These are phyloP conservation scores for Drosophila pachea DNA, from an alignment of 1,140 invertebrate species.

Conservation along the genomic window DNA sequence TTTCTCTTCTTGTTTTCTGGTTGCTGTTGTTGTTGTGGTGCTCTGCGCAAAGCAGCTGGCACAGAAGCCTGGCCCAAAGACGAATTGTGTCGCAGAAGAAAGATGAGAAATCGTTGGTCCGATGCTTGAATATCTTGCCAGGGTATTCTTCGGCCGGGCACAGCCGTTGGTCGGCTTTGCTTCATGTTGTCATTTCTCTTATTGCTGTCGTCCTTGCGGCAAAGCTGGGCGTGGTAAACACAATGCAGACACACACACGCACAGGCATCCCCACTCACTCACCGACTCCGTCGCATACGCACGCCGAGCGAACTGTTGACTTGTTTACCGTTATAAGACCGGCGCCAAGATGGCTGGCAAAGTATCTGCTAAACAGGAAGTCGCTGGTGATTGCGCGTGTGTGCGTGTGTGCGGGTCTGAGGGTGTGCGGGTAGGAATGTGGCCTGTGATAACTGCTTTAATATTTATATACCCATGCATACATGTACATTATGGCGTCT, in stretches of 20 bases:
- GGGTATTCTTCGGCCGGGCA: neutral
- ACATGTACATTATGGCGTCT: conserved; percentile 33
- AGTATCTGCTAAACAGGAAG: conserved; percentile 31
- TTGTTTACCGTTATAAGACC: conserved; percentile 58
- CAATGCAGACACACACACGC: conserved; percentile 3
- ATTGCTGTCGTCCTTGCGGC: conserved; percentile 25
- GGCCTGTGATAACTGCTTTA: conserved; percentile 33
- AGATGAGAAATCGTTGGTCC: neutral
- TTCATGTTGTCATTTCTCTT: conserved; percentile 26
- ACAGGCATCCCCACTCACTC: neutral
- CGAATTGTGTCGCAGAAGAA: too few species aligned
- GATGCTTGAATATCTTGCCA: neutral
- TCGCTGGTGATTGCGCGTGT: conserved; percentile 6
- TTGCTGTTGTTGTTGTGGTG: conserved; percentile 4
- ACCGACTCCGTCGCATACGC: conserved; percentile 2
- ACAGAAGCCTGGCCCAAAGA: neutral
- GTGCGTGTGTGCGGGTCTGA: conserved; percentile 8
- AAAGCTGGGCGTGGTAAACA: conserved; percentile 15
- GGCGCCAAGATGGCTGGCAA: conserved; percentile 48
- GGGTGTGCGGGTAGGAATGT: conserved; percentile 1
- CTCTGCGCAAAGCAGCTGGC: neutral
- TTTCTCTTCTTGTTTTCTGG: neutral
- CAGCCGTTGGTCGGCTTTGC: neutral
- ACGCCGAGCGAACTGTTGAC: conserved; percentile 37
- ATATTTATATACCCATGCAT: conserved; percentile 55